Evolutionary conservation across 2,113 vertebrate genomes (phyloP), one percentile per base, ranked within the genome.

Genomic region (Bubo bubo): DNA sequence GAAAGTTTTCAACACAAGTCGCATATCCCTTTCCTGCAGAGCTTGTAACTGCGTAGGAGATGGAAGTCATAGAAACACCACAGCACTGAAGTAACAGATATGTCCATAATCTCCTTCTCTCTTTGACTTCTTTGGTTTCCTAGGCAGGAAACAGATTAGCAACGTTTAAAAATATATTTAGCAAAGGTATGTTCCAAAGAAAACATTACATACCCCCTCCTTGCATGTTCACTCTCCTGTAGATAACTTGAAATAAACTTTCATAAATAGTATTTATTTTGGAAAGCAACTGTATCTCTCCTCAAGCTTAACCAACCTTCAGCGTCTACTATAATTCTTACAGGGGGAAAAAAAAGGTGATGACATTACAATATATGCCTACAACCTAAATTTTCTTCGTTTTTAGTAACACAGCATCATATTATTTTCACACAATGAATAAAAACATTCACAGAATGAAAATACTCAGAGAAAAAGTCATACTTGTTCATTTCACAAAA

Each of bases 31-130:
- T 92, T 90, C 97, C 85, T 93, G 74, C 77, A 79, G 84, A 75
- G 90, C n/a, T 79, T 49, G 32, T 76, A 90, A 79, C 79, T 68
- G 85, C 5, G 2, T 28, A 88, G 85, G 74, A 93, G 95, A 94
- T 88, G 82, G 71, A 92, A 96, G 55, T 83, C 75, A 88, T 35
- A 96, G 90, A 72, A 96, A 95, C 49, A 4, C 72, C 83, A 77
- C 23, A 79, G 86, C 68, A 53, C 1, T 91, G 60, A 91, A 66
- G 77, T 64, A 93, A 84, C 41, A 85, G 73, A 34, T 64, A 76
- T 4, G 45, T 60, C 89, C 49, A 49, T 76, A 79, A 88, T 62
- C 93, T 68, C 73, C 73, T 68, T 75, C 88, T 88, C 79, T 62
- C 71, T 85, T 94, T 84, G 64, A 93, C 49, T 87, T 79, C 76